A percentile compares a stretch with the other conserved stretches of the same genome.
phyloP scores from a whole-genome alignment of 2,797 vertebrate species.

The Acipenser ruthenus region DNA sequence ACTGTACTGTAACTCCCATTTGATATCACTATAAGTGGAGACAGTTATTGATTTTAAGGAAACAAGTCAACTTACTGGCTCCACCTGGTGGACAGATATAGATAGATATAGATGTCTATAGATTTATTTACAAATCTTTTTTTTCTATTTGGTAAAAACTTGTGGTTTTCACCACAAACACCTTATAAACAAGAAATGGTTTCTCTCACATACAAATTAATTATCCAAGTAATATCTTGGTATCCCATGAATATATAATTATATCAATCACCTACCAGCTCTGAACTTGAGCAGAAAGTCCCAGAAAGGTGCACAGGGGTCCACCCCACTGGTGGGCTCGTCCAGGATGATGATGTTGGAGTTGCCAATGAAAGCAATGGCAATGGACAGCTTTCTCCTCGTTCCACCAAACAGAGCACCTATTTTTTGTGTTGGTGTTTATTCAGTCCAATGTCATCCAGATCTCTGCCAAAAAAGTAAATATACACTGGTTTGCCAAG shows the following conservation, averaged over 20 bases:
- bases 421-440: slow-evolving; percentile 36
- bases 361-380: slow-evolving; percentile 48
- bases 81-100: background rate
- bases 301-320: slow-evolving; percentile 59
- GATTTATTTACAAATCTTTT: background rate
- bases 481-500: too few relatives aligned
- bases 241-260: background rate
- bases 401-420: slow-evolving; percentile 48
- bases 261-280: slow-evolving; percentile 31
- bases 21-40: too few relatives aligned
- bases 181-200: background rate
- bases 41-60: too few relatives aligned
- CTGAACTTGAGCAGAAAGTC: slow-evolving; percentile 49
- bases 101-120: background rate
- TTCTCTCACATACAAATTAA: background rate
- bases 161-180: too few relatives aligned
- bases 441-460: slow-evolving; percentile 42
- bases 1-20: too few relatives aligned
- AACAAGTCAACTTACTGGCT: too few relatives aligned
- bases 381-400: slow-evolving; percentile 51
- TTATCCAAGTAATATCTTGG: background rate
- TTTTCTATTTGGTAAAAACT: too few relatives aligned
- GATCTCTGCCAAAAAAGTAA: slow-evolving; percentile 31
- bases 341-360: slow-evolving; percentile 50
- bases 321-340: slow-evolving; percentile 56